Evolutionary conservation across 2,888 invertebrate genomes (phyloP).

Genomic region (Drosophila paracracens): DNA sequence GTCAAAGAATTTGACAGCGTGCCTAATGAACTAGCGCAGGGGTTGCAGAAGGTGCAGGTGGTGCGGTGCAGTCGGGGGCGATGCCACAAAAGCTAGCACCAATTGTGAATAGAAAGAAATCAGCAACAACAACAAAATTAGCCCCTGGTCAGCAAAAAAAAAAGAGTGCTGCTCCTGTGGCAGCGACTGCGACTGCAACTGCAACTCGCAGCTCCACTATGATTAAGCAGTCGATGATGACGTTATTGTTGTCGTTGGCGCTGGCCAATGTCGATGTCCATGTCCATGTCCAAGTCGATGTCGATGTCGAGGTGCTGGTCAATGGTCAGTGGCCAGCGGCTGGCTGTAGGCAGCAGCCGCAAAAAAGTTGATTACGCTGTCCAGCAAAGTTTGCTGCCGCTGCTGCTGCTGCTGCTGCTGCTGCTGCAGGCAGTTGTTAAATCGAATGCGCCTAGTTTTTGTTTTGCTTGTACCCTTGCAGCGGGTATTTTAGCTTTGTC

Average conservation of each 20-base stretch:
- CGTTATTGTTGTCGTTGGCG: constrained; percentile 34
- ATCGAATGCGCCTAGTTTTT: constrained; percentile 59
- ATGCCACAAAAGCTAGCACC: constrained; percentile 40
- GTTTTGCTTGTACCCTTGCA: constrained; percentile 23
- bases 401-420: constrained; percentile 26
- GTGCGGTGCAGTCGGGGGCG: constrained; percentile 3
- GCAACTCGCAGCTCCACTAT: constrained; percentile 58
- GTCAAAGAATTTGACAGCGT: constrained; percentile 58
- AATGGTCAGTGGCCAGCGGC: constrained; percentile 67
- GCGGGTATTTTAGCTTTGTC: background rate
- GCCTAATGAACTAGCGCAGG: constrained; percentile 29
- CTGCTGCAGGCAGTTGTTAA: constrained; percentile 72
- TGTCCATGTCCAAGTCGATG: constrained; percentile 12
- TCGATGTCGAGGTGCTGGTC: constrained; percentile 63
- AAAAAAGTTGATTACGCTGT: constrained; percentile 56
- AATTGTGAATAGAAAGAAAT: constrained; percentile 53
- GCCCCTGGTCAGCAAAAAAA: constrained; percentile 51
- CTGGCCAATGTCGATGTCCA: constrained; percentile 37
- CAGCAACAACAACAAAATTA: constrained; percentile 35
- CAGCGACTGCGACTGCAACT: constrained; percentile 35
- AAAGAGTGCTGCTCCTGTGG: constrained; percentile 50
- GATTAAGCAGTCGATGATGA: constrained; percentile 66
- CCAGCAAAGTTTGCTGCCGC: constrained; percentile 18
- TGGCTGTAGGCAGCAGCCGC: constrained; percentile 19
- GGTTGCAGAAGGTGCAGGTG: background rate